phyloP scores from a whole-genome alignment of 1,140 invertebrate genomes.

The Pseudomyrmex sp. region DNA sequence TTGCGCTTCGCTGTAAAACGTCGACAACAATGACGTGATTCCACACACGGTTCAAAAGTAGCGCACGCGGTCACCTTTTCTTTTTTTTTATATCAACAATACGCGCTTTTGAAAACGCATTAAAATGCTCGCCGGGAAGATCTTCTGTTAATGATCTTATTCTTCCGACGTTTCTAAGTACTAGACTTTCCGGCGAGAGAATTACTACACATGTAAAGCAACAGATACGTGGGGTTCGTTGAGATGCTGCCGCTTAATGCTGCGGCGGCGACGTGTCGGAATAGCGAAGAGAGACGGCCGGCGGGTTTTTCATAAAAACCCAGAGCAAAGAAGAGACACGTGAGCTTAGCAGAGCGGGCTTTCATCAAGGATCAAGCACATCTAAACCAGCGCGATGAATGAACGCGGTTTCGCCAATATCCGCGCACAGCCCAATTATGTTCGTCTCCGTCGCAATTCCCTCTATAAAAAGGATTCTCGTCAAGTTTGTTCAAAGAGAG shows the following conservation, averaged over 20 bases:
- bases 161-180: background rate
- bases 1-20: no score
- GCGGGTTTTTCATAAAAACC: slow-evolving; percentile 1
- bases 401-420: slow-evolving; percentile 19
- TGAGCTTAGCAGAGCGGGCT: background rate
- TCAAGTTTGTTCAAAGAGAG: slow-evolving; percentile 18
- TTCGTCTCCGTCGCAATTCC: slow-evolving; percentile 21
- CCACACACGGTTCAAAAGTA: background rate
- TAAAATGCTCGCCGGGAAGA: background rate
- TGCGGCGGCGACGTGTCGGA: background rate
- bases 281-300: background rate
- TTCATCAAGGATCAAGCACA: slow-evolving; percentile 18
- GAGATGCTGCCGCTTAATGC: no score
- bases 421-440: background rate
- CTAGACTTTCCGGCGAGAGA: background rate
- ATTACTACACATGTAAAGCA: background rate
- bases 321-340: background rate
- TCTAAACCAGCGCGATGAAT: slow-evolving; percentile 31
- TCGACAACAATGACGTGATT: background rate
- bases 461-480: slow-evolving; percentile 15
- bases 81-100: no score
- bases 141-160: no score
- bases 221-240: background rate
- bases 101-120: background rate
- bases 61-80: no score